These are phyloP conservation scores for Papilio dardanus DNA, from an alignment of 1,140 invertebrate species.

Conservation along the genomic window DNA sequence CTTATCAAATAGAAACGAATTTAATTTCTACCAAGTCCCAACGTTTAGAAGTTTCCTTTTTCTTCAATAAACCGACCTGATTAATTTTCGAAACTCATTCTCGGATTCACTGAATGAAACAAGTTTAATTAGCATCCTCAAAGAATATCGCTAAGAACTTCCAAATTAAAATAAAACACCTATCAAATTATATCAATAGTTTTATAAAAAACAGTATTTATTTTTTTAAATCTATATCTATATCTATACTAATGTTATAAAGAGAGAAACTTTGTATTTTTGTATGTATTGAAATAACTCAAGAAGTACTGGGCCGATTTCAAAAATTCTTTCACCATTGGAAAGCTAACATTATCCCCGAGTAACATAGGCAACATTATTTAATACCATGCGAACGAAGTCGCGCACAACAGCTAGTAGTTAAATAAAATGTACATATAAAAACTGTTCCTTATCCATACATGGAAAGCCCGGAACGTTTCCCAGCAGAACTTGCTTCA, in stretches of 20 bases:
- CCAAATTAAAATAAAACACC: slow-evolving; percentile 57
- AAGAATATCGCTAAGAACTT: slow-evolving; percentile 55
- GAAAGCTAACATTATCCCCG: too few species aligned
- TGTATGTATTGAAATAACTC: too few species aligned
- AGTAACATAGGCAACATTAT: too few species aligned
- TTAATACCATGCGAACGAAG: too few species aligned
- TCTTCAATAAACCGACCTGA: slow-evolving; percentile 67
- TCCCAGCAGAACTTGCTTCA: background rate
- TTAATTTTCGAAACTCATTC: slow-evolving; percentile 76
- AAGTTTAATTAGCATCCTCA: slow-evolving; percentile 72
- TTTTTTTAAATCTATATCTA: too few species aligned
- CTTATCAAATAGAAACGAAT: slow-evolving; percentile 70
- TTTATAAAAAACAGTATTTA: background rate
- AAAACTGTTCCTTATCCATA: background rate
- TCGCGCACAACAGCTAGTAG: too few species aligned
- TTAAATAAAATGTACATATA: too few species aligned
- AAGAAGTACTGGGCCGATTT: too few species aligned
- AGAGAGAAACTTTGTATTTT: too few species aligned
- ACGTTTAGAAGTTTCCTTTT: slow-evolving; percentile 74
- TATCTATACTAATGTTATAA: too few species aligned
- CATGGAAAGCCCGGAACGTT: background rate
- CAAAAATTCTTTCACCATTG: too few species aligned
- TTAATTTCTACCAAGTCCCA: slow-evolving; percentile 66
- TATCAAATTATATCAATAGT: slow-evolving; percentile 39
- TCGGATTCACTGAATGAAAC: slow-evolving; percentile 72